Evolutionary conservation across 2,888 invertebrate genomes (phyloP).

Genomic region (Hirtodrosophila trivittata): DNA sequence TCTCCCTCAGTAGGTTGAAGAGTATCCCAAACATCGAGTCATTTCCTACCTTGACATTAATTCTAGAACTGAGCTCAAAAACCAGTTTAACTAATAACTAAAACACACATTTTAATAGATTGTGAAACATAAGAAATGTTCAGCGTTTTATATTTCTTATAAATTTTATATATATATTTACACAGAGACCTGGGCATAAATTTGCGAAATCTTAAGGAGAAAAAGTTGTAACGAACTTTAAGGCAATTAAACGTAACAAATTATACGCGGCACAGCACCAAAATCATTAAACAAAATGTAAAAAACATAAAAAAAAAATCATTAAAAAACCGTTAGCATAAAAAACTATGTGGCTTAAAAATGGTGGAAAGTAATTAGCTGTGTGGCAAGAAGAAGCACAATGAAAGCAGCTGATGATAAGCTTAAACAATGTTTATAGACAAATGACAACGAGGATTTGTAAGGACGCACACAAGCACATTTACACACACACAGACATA

Average conservation of each 20-base stretch:
- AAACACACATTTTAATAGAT: no score
- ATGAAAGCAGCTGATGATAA: slow-evolving; percentile 12
- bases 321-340: no score
- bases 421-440: slow-evolving; percentile 4
- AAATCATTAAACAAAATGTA: slow-evolving; percentile 10
- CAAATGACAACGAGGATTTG: not conserved
- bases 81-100: no score
- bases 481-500: slow-evolving; percentile 2
- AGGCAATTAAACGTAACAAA: slow-evolving; percentile 24
- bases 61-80: no score
- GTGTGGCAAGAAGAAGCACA: slow-evolving; percentile 7
- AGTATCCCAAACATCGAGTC: no score
- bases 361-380: slow-evolving; percentile 18
- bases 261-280: slow-evolving; percentile 26
- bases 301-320: not conserved
- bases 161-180: no score
- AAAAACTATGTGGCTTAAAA: slow-evolving; percentile 12
- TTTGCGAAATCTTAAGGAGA: slow-evolving; percentile 21
- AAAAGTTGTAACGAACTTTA: slow-evolving; percentile 26
- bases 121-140: no score
- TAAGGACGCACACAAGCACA: not conserved
- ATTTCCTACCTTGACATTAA: no score
- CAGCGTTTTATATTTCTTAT: no score
- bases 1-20: no score
- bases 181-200: slow-evolving; percentile 25